phyloP scores from a whole-genome alignment of 2,797 vertebrate genomes.

The Champsocephalus esox region DNA sequence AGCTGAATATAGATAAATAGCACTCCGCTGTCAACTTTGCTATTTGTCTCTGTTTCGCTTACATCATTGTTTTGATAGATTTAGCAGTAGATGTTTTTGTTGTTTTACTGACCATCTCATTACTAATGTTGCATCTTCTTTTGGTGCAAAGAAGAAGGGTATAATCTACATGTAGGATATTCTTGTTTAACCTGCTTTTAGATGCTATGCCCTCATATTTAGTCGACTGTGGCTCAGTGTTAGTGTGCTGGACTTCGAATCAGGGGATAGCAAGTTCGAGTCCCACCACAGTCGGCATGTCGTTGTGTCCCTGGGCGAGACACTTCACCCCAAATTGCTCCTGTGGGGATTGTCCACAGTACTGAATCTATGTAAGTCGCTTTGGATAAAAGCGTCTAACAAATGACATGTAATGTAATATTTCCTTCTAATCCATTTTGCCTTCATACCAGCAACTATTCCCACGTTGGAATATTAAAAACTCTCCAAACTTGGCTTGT shows the following conservation, averaged over 20 bases:
- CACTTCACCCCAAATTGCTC: too few relatives aligned
- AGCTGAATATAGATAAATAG: slow-evolving; percentile 65
- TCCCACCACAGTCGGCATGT: too few relatives aligned
- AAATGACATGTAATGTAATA: too few relatives aligned
- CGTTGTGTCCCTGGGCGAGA: too few relatives aligned
- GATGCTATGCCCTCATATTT: background rate
- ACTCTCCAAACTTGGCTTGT: background rate
- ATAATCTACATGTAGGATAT: slow-evolving; percentile 41
- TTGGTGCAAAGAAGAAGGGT: slow-evolving; percentile 24
- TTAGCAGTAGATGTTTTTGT: slow-evolving; percentile 37
- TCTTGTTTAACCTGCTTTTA: slow-evolving; percentile 6
- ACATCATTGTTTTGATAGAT: slow-evolving; percentile 54
- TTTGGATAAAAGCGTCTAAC: too few relatives aligned
- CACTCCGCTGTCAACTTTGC: slow-evolving; percentile 61
- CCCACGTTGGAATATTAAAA: background rate
- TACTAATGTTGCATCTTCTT: slow-evolving; percentile 40
- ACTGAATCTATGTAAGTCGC: too few relatives aligned
- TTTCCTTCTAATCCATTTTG: background rate
- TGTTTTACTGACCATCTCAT: slow-evolving; percentile 38
- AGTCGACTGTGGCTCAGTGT: too few relatives aligned
- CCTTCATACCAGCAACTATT: background rate
- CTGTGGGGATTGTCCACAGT: too few relatives aligned
- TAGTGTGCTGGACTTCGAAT: too few relatives aligned
- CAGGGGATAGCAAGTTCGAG: too few relatives aligned
- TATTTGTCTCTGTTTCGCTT: slow-evolving; percentile 60